Evolutionary conservation across 2,888 invertebrate genomes (phyloP).

Genomic region (Rosalia funebris): DNA sequence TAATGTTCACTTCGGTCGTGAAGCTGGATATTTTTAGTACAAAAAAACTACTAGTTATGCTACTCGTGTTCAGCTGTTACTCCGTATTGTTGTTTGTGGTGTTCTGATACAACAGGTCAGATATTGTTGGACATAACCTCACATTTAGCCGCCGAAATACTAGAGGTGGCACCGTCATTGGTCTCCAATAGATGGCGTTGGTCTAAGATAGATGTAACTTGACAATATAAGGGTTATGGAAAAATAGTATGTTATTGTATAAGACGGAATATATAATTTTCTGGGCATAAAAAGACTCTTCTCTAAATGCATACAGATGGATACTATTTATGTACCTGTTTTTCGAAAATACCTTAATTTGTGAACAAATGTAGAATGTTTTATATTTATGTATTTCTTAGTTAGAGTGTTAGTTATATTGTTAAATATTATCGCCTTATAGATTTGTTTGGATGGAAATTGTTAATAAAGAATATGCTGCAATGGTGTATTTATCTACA

Average conservation of each 20-base stretch:
- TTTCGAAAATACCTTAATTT: slow-evolving; percentile 59
- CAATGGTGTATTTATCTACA: no score
- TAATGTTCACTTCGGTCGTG: slow-evolving; percentile 26
- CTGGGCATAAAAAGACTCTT: slow-evolving; percentile 50
- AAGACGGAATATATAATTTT: slow-evolving; percentile 53
- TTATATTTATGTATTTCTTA: slow-evolving; percentile 60
- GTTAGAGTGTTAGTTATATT: slow-evolving; percentile 63
- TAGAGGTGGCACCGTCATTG: no score
- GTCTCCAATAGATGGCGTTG: slow-evolving; percentile 1
- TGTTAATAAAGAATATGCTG: slow-evolving; percentile 60
- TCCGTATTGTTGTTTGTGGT: slow-evolving; percentile 8
- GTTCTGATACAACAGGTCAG: slow-evolving; percentile 26
- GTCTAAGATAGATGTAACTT: no score
- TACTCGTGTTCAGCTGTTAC: slow-evolving; percentile 52
- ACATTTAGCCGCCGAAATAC: background rate
- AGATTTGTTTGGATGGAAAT: slow-evolving; percentile 65
- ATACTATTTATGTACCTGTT: slow-evolving; percentile 58
- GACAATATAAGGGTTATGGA: no score
- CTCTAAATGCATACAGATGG: slow-evolving; percentile 54
- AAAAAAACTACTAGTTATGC: slow-evolving; percentile 59
- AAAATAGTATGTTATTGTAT: slow-evolving; percentile 59
- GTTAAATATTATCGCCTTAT: slow-evolving; percentile 64
- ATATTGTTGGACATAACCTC: background rate
- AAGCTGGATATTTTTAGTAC: slow-evolving; percentile 53
- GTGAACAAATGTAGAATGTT: no score